These are phyloP conservation scores for Yasuhikotakia modesta DNA, from an alignment of 2,797 vertebrate genomes.

Conservation along the genomic window DNA sequence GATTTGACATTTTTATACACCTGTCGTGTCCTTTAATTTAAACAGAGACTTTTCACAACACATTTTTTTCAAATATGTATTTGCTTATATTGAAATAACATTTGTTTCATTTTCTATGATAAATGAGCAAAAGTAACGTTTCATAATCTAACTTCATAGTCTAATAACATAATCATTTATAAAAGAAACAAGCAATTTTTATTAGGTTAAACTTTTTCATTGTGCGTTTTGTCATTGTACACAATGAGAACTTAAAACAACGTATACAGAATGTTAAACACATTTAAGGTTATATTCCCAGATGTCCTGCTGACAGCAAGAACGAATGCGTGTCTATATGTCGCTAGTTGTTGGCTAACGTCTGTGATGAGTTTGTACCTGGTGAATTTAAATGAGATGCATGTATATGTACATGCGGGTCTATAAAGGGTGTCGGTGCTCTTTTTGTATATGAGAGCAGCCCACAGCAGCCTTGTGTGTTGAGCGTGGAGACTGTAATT, in stretches of 20 bases:
- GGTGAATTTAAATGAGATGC: conserved; percentile 38
- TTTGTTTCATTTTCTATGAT: neutral
- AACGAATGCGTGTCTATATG: conserved; percentile 9
- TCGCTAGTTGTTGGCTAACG: conserved; percentile 28
- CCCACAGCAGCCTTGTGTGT: conserved; percentile 13
- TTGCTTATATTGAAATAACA: neutral
- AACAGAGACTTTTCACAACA: neutral
- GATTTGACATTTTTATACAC: neutral
- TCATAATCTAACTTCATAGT: too few species aligned
- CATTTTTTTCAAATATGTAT: neutral
- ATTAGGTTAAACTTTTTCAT: too few species aligned
- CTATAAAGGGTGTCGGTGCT: conserved; percentile 68
- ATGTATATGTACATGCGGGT: conserved; percentile 51
- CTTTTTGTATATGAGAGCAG: conserved; percentile 72
- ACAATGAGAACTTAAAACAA: too few species aligned
- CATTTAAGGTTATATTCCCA: too few species aligned
- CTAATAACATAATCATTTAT: too few species aligned
- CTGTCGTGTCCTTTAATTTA: neutral
- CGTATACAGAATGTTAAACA: too few species aligned
- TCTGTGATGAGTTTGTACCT: conserved; percentile 23
- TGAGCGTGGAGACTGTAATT: conserved; percentile 15
- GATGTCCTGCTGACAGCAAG: neutral
- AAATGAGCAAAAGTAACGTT: too few species aligned
- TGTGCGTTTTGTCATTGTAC: too few species aligned
- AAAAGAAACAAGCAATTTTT: too few species aligned